Percentiles rank a stretch among this genome's conserved stretches.
phyloP scores from a whole-genome alignment of 2,888 invertebrate species.

The Tetranychus truncatus region DNA sequence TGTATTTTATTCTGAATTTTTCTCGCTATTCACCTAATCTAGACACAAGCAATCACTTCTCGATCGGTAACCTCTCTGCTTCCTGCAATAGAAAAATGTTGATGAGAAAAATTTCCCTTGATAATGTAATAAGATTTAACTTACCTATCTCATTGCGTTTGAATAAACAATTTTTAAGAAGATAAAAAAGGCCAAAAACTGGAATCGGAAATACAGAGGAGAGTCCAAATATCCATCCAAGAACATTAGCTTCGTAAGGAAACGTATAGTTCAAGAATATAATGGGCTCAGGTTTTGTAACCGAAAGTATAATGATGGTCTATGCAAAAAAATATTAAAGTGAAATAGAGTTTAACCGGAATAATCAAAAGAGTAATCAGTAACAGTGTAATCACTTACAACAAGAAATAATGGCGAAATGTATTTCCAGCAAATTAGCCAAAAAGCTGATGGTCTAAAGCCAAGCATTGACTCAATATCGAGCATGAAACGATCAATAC shows the following conservation, averaged over 20 bases:
- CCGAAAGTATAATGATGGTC: not conserved
- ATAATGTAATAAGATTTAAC: too few species aligned
- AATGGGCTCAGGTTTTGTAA: not conserved
- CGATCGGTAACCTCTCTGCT: too few species aligned
- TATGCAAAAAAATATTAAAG: not conserved
- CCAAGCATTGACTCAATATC: conserved; percentile 64
- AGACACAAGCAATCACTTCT: too few species aligned
- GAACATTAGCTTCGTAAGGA: not conserved
- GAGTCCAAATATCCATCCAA: not conserved
- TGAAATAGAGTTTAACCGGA: too few species aligned
- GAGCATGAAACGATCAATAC: conserved; percentile 49
- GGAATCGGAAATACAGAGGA: not conserved
- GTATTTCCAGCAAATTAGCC: conserved; percentile 71
- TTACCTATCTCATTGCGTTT: not conserved
- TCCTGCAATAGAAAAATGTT: too few species aligned
- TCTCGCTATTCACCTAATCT: too few species aligned
- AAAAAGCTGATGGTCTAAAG: conserved; percentile 52
- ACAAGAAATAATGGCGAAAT: conserved; percentile 58
- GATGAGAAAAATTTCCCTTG: too few species aligned
- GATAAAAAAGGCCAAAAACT: not conserved
- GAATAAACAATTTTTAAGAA: not conserved
- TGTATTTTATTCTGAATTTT: too few species aligned
- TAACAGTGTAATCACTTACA: conserved; percentile 36
- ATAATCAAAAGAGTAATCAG: too few species aligned
- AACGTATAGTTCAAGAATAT: not conserved